A percentile compares a stretch with the other conserved stretches of the same genome.
phyloP scores from a whole-genome alignment of 2,888 invertebrate genomes.

The Andrena bucephala region DNA sequence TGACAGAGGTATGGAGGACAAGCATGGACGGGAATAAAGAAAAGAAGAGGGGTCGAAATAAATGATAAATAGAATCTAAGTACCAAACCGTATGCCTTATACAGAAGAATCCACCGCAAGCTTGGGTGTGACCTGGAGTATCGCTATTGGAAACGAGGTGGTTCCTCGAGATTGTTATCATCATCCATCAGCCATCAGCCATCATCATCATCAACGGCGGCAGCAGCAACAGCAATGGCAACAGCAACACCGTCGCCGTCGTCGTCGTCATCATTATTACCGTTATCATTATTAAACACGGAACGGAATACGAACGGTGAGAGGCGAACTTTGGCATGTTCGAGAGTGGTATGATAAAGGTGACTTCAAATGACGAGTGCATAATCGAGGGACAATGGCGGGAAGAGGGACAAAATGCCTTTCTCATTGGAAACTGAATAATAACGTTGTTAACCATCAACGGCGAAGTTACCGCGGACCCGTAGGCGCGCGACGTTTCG shows the following conservation, averaged over 20 bases:
- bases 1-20: neutral
- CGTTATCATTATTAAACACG: too few relatives aligned
- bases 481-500: neutral
- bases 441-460: conserved; percentile 13
- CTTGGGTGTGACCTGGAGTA: neutral
- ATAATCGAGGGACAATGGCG: neutral
- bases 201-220: too few relatives aligned
- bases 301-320: too few relatives aligned
- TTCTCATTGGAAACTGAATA: neutral
- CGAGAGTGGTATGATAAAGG: conserved; percentile 31
- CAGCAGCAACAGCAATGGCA: too few relatives aligned
- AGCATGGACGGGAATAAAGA: neutral
- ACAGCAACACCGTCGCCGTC: too few relatives aligned
- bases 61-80: conserved; percentile 69
- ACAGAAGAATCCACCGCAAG: conserved; percentile 45
- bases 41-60: neutral
- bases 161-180: neutral
- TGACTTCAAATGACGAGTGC: conserved; percentile 36
- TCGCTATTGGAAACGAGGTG: neutral
- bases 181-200: too few relatives aligned
- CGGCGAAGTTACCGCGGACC: conserved; percentile 1
- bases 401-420: neutral
- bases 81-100: conserved; percentile 78
- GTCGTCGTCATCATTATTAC: too few relatives aligned
- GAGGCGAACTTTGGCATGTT: neutral